Evolutionary conservation across 2,888 invertebrate genomes (phyloP).

Genomic region (Lordiphosa andalusiaca): DNA sequence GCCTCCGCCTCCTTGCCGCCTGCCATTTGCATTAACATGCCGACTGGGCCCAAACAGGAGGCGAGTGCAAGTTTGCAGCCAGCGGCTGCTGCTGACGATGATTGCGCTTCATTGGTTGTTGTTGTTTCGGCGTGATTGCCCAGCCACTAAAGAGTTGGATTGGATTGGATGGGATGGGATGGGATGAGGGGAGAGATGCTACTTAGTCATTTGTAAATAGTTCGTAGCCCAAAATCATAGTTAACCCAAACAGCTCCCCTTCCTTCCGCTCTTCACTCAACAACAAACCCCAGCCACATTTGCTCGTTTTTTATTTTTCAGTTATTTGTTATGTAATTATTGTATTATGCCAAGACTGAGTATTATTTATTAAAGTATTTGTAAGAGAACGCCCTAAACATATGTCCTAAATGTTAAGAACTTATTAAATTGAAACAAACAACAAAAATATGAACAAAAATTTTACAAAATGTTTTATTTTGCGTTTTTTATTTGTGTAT

Average conservation of each 20-base stretch:
- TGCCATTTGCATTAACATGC: constrained; percentile 72
- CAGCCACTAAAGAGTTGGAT: constrained; percentile 31
- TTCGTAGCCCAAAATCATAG: constrained; percentile 22
- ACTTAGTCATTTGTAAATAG: constrained; percentile 64
- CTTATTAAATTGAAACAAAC: background rate
- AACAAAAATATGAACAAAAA: constrained; percentile 22
- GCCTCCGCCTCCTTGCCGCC: constrained; percentile 46
- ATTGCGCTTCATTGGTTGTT: constrained; percentile 67
- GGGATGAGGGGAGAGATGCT: constrained; percentile 28
- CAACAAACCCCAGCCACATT: background rate
- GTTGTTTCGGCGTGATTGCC: constrained; percentile 74
- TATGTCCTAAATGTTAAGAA: constrained; percentile 56
- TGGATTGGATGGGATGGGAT: background rate
- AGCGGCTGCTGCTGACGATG: constrained; percentile 66
- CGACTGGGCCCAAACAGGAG: constrained; percentile 44
- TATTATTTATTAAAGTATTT: constrained; percentile 64
- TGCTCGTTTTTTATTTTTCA: constrained; percentile 41
- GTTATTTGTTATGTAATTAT: constrained; percentile 61
- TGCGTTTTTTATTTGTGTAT: constrained; percentile 1
- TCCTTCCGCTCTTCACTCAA: constrained; percentile 5
- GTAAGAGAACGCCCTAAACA: constrained; percentile 42
- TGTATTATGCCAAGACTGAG: constrained; percentile 69
- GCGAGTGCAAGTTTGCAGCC: constrained; percentile 55
- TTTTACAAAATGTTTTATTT: constrained; percentile 14
- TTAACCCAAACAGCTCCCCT: constrained; percentile 7